Evolutionary conservation across 1,140 invertebrate genomes (phyloP).

Genomic region (Sarcophaga peregrina): DNA sequence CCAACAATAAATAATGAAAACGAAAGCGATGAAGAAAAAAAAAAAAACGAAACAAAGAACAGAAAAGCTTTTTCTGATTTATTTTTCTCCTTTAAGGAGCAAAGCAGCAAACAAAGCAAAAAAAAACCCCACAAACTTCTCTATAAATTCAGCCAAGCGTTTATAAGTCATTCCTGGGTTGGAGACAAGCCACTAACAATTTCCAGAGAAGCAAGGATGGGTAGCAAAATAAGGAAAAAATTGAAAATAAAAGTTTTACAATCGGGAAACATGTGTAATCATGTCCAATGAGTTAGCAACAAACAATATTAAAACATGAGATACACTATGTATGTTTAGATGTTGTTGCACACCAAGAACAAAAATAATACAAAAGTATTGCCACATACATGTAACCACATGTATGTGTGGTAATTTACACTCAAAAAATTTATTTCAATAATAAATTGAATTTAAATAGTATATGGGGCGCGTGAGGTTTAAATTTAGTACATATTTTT

Average conservation of each 20-base stretch:
- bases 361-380: background rate
- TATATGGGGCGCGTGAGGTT: too few relatives aligned
- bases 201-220: background rate
- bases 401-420: background rate
- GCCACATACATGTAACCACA: background rate
- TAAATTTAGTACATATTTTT: too few relatives aligned
- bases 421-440: background rate
- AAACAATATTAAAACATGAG: background rate
- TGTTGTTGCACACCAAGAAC: too few relatives aligned
- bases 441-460: too few relatives aligned
- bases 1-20: background rate
- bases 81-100: background rate
- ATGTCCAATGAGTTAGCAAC: conserved; percentile 41
- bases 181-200: background rate
- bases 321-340: too few relatives aligned
- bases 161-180: conserved; percentile 34
- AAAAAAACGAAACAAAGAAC: conserved; percentile 10
- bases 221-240: background rate
- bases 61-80: background rate
- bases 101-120: background rate
- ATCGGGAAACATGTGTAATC: conserved; percentile 40
- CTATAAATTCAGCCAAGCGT: conserved; percentile 32
- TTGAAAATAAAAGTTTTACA: conserved; percentile 24
- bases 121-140: background rate
- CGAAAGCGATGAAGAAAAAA: background rate